phyloP scores from a whole-genome alignment of 2,797 vertebrate species.

The Manis javanica region DNA sequence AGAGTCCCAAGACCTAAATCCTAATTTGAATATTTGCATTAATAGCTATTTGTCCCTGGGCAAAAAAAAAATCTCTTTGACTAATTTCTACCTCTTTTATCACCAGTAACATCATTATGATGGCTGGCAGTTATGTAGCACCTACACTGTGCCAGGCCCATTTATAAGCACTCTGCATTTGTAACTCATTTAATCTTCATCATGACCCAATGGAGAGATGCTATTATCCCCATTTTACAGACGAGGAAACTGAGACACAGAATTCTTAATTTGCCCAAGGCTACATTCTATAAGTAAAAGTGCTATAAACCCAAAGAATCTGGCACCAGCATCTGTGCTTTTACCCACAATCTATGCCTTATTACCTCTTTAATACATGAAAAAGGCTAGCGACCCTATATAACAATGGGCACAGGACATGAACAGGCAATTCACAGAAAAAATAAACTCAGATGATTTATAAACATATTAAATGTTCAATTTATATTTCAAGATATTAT shows the following conservation, averaged over 20 bases:
- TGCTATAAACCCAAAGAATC: conserved; percentile 15
- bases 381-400: background rate
- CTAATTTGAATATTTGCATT: conserved; percentile 25
- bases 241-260: conserved; percentile 27
- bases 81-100: background rate
- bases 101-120: background rate
- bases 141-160: background rate
- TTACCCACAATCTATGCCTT: background rate
- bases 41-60: background rate
- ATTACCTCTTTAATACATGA: background rate
- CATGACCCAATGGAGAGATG: background rate
- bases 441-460: background rate
- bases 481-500: conserved; percentile 20
- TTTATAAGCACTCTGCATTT: conserved; percentile 29
- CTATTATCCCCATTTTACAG: background rate
- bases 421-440: background rate
- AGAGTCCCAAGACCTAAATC: background rate
- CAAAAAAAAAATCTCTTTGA: background rate
- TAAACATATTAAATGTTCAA: background rate
- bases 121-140: background rate
- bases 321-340: background rate
- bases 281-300: conserved; percentile 5
- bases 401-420: conserved; percentile 19
- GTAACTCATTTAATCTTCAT: conserved; percentile 25
- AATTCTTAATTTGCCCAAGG: conserved; percentile 26